These are phyloP conservation scores for Carassius auratus DNA, from an alignment of 2,113 vertebrate species.

Conservation along the genomic window DNA sequence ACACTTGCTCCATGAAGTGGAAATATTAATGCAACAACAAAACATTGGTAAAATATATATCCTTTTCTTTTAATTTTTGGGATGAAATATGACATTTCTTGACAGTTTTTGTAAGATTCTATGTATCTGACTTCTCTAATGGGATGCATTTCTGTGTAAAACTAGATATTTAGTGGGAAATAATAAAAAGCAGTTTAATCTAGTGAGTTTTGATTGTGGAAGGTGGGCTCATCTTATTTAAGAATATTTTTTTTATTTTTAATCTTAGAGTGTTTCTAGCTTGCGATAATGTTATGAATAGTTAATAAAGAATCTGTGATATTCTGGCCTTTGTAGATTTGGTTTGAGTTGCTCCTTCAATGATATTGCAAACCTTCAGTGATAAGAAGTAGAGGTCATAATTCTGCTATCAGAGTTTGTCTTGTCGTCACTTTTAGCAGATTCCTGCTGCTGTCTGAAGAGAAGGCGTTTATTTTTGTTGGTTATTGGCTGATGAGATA, in stretches of 20 bases:
- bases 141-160: neutral
- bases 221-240: too few relatives aligned
- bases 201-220: too few relatives aligned
- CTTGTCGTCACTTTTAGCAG: neutral
- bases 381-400: neutral
- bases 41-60: too few relatives aligned
- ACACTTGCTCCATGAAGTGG: neutral
- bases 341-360: too few relatives aligned
- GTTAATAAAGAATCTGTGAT: too few relatives aligned
- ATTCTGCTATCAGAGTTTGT: neutral
- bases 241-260: too few relatives aligned
- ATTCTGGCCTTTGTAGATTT: too few relatives aligned
- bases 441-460: neutral
- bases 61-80: neutral
- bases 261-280: too few relatives aligned
- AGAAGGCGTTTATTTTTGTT: conserved; percentile 29
- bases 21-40: neutral
- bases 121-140: neutral
- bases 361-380: too few relatives aligned
- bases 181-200: too few relatives aligned
- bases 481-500: conserved; percentile 24
- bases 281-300: too few relatives aligned
- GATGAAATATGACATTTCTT: neutral
- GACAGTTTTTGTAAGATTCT: neutral
- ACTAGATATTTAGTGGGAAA: neutral